Base-by-base conservation (phyloP, 2,113 vertebrate species). In the Crocuta crocuta region DNA sequence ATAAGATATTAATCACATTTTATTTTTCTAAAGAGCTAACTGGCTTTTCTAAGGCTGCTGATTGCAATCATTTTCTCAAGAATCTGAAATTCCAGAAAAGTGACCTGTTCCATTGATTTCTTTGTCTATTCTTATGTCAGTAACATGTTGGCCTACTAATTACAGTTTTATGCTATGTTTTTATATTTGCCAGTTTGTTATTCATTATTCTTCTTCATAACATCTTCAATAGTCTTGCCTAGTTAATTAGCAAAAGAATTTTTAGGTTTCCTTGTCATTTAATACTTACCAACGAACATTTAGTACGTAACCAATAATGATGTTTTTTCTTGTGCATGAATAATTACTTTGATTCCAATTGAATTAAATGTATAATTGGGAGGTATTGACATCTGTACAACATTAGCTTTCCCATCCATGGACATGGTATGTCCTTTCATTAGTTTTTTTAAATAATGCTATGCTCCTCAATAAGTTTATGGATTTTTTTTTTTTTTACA, bases 161-260 rank as follows among this genome's bases (percentile, higher is more conserved):
- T 39, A 5, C 50, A 31, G 4, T 33, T 93, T 58, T 74, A 65
- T 48, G 1, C 15, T 31, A 24, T 89, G 10, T 95, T 85, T 95
- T 63, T n/a, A 4, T 71, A 83, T 68, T 80, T 70, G 17, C 86
- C 53, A 16, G 28, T 39, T 96, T 23, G 53, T 65, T 83, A 78
- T 39, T 83, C 43, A 19, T 83, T 89, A n/a, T 83, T 83, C 35
- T 39, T 80, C 86, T 86, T 50, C 61, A 70, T 33, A 88, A 11
- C 26, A 19, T 76, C 23, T 94, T 97, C 28, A 58, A 5, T 65
- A 63, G 33, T 71, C 24, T 92, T 68, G 9, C 12, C 61, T 2
- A 84, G 66, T 73, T 76, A 31, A 81, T 92, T 89, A 94, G 55
- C 28, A 94, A 33, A 66, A 65, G 23, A 55, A 55, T 94, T 70